Evolutionary conservation across 2,888 invertebrate species (phyloP), one percentile per base, ranked within the genome.

Genomic region (Drosophila birchii): DNA sequence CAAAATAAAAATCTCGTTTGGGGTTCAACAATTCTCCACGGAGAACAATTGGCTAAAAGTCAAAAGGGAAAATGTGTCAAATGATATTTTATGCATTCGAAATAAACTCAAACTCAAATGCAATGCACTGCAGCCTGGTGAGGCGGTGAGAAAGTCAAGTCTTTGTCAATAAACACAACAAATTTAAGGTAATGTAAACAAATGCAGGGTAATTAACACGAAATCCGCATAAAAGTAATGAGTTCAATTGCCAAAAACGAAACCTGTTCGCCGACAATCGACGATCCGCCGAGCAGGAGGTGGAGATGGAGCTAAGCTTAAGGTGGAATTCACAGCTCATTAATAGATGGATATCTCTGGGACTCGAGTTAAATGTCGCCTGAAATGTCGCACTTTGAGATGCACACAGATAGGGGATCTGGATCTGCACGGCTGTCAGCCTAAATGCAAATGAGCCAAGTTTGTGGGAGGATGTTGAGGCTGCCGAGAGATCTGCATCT

Each of bases 181-280:
- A 73, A 74, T 85, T 88, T 68, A 84, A 88, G 82, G 76, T 80
- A 87, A 84, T 87, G 85, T 78, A 78, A 88, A 81, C 77, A 86
- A 88, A 80, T 84, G 80, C 71, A 75, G 60, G 54, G 85, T 59
- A 89, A 87, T 86, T 89, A 87, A 75, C 87, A 86, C 89, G 86
- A 87, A 86, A 82, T 76, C 63, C 83, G 80, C 85, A 89, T 87
- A 78, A 88, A 87, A 87, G 61, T 82, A 87, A 89, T 87, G 85
- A 73, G 87, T 74, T 77, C 76, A 84, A 76, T 45, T 67, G 76
- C 69, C 77, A 74, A 80, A 80, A 81, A 80, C 45, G 82, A 78
- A 86, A 81, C 87, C 78, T 66, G 86, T 86, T 81, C 36, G 54
- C 20, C 26, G 41, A 43, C 26, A 36, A 43, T 43, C 16, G 7